Conservation (phyloP, 2,113 vertebrate genomes). For the Pelvicachromis taeniatus region DNA sequence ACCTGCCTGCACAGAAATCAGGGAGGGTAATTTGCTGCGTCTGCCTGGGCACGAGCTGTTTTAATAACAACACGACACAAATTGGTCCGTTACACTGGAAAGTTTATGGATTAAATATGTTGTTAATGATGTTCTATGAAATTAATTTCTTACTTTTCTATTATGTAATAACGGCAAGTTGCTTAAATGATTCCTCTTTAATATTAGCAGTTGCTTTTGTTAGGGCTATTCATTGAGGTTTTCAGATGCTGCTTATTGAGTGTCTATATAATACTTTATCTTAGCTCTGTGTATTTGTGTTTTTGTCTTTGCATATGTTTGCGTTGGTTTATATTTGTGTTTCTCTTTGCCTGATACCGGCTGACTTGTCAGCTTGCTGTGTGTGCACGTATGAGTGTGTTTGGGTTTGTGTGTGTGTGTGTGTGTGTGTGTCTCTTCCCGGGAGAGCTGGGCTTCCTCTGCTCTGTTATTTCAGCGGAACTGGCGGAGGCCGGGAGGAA, state of each 20-base stretch:
- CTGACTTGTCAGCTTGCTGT: background rate
- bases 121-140: background rate
- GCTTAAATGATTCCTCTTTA: background rate
- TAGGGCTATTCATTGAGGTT: background rate
- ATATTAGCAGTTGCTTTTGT: background rate
- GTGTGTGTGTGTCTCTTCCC: slow-evolving; percentile 61
- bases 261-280: background rate
- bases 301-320: slow-evolving; percentile 18
- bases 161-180: background rate
- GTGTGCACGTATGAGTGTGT: background rate
- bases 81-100: background rate
- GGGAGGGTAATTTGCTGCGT: slow-evolving; percentile 42
- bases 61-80: background rate
- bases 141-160: background rate
- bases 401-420: background rate
- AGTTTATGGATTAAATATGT: slow-evolving; percentile 1
- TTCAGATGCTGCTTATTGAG: background rate
- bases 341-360: slow-evolving; percentile 7
- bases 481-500: slow-evolving; percentile 79
- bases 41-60: slow-evolving; percentile 20
- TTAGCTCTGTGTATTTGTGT: background rate
- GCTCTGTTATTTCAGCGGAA: slow-evolving; percentile 81
- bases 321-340: slow-evolving; percentile 34
- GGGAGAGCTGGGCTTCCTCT: slow-evolving; percentile 77
- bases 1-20: slow-evolving; percentile 49